These are phyloP conservation scores for Coreius guichenoti DNA, from an alignment of 2,797 vertebrate genomes.

Conservation along the genomic window DNA sequence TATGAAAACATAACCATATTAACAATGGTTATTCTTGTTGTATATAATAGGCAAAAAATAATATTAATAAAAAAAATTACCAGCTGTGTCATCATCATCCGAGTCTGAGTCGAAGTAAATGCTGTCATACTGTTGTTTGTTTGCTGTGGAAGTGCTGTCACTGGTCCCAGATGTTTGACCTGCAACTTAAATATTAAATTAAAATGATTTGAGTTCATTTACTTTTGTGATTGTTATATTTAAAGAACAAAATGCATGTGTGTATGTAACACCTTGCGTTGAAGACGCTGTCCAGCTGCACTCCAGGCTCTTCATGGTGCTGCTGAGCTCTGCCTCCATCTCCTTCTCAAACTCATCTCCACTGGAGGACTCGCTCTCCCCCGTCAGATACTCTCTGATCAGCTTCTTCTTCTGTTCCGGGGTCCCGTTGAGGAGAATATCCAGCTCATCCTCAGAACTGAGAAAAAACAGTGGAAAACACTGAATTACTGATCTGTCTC, in stretches of 20 bases:
- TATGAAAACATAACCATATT: background rate
- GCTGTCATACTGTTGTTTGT: slow-evolving; percentile 80
- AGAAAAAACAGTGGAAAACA: background rate
- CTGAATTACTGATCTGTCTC: background rate
- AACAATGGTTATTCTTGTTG: background rate
- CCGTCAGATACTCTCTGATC: slow-evolving; percentile 93
- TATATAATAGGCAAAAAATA: background rate
- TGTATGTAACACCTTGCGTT: slow-evolving; percentile 46
- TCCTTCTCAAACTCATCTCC: slow-evolving; percentile 98
- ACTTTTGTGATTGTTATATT: background rate
- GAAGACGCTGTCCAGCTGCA: slow-evolving; percentile 77
- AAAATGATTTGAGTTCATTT: background rate
- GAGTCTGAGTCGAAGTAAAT: slow-evolving; percentile 94
- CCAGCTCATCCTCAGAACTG: slow-evolving; percentile 96
- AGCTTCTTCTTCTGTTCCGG: slow-evolving; percentile 93
- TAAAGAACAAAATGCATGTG: background rate
- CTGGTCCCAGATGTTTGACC: slow-evolving; percentile 72
- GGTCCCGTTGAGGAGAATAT: slow-evolving; percentile 92
- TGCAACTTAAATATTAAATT: slow-evolving; percentile 4
- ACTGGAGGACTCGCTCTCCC: slow-evolving; percentile 97
- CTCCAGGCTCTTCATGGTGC: slow-evolving; percentile 88
- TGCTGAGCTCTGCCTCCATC: slow-evolving; percentile 94
- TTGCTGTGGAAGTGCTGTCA: slow-evolving; percentile 53
- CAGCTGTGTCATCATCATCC: slow-evolving; percentile 79
- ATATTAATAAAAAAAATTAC: slow-evolving; percentile 69